These are phyloP conservation scores for Tyria jacobaeae DNA, from an alignment of 2,888 invertebrate species.

Conservation along the genomic window DNA sequence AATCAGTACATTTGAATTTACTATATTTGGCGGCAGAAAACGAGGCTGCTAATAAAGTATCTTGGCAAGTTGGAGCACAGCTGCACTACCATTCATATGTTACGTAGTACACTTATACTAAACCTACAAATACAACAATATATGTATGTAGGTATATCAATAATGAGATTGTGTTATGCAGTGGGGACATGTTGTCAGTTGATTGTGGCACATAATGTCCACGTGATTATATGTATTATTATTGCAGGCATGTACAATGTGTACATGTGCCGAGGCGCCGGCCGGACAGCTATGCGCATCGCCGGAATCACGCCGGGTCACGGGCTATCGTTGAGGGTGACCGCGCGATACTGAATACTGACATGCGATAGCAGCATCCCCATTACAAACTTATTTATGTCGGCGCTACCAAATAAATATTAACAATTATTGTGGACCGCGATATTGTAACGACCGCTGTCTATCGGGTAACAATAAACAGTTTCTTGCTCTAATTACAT, in stretches of 20 bases:
- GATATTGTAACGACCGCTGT: slow-evolving; percentile 30
- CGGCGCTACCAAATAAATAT: slow-evolving; percentile 20
- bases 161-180: neutral
- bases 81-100: no score
- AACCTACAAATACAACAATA: no score
- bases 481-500: slow-evolving; percentile 70
- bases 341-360: slow-evolving; percentile 10
- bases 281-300: neutral
- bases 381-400: slow-evolving; percentile 6
- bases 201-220: slow-evolving; percentile 6
- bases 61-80: no score
- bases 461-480: slow-evolving; percentile 53
- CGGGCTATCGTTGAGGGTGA: slow-evolving; percentile 19
- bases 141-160: no score
- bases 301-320: slow-evolving; percentile 17
- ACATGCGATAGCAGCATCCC: slow-evolving; percentile 8
- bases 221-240: slow-evolving; percentile 11
- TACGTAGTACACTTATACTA: no score
- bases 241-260: neutral
- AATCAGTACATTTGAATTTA: no score
- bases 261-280: neutral
- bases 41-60: no score
- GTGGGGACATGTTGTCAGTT: neutral
- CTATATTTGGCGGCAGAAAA: no score
- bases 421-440: slow-evolving; percentile 15